Base-by-base conservation (phyloP, 2,888 invertebrate genomes). In the Pecten maximus region DNA sequence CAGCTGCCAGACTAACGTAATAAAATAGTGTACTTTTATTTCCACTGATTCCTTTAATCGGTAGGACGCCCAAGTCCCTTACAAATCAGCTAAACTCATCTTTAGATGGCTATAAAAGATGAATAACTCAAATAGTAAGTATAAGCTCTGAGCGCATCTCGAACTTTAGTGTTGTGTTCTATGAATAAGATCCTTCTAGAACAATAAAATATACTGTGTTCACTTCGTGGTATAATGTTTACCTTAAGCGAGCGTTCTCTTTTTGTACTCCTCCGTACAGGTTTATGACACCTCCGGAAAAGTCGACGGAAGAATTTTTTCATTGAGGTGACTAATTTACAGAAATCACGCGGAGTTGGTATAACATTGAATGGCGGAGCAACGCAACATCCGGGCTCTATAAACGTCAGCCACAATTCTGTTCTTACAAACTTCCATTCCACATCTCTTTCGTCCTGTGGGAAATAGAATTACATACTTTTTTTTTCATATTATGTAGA, bases 341-440 rank as follows among this genome's bases (percentile, higher is more conserved):
- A 28, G 28, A 89, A 28, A 15, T 88, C 60, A 48, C 60, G 54
- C n/a, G 91, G 91, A 0, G 91, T 93, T 15, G 95, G 95, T 48
- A 95, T 91, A 35, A 95, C 92, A 91, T 95, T 95, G 91, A 94
- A 95, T 23, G 95, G 95, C 3, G 95, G 94, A 0, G 94, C 94
- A 0, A 95, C 93, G 0, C 93, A 93, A 23, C 92, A 94, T 3
- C 95, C 95, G 3, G 94, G 93, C 87, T 94, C 94, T 16, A 95
- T 94, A 91, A 94, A 95, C 0, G 94, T 93, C 91, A 95, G 48
- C 95, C 95, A 95, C 88, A 95, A 88, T 88, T 94, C 94, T 4
- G 95, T 94, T 0, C 95, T 90, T 3, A 94, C 93, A 89, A 94
- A 94, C 90, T 94, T 95, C 95, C 95, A 95, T 89, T 95, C 95